Evolutionary conservation across 2,888 invertebrate species (phyloP).

Genomic region (Cheilosia variabilis): DNA sequence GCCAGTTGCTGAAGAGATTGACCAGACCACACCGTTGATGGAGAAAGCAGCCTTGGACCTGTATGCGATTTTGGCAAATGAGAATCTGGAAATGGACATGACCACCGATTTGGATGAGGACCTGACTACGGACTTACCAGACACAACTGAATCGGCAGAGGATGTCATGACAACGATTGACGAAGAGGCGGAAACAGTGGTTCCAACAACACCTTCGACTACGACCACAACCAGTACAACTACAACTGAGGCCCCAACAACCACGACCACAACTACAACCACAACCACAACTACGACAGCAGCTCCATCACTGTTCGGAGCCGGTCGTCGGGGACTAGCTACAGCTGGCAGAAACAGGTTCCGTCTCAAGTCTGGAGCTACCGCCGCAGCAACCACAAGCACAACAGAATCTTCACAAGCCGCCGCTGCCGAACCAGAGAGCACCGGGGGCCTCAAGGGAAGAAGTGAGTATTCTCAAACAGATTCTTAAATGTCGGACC

Average conservation of each 20-base stretch:
- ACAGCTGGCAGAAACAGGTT: constrained; percentile 82
- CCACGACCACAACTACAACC: constrained; percentile 85
- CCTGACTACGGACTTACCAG: constrained; percentile 80
- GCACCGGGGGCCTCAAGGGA: constrained; percentile 71
- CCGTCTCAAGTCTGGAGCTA: constrained; percentile 80
- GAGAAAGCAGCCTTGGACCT: constrained; percentile 93
- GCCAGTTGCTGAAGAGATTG: constrained; percentile 77
- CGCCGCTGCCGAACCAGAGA: constrained; percentile 81
- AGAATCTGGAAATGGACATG: constrained; percentile 85
- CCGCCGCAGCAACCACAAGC: constrained; percentile 84
- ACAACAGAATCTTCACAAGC: constrained; percentile 84
- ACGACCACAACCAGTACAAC: constrained; percentile 85
- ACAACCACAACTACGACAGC: constrained; percentile 84
- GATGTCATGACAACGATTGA: constrained; percentile 80
- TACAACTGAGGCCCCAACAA: constrained; percentile 86
- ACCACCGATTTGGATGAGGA: constrained; percentile 82
- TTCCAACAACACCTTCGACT: constrained; percentile 84
- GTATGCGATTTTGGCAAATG: constrained; percentile 90
- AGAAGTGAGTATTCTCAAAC: constrained; percentile 78
- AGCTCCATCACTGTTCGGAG: constrained; percentile 79
- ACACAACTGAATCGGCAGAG: constrained; percentile 81
- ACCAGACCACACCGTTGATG: constrained; percentile 87
- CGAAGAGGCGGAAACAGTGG: constrained; percentile 83
- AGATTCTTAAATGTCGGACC: neutral
- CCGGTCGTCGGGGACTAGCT: constrained; percentile 79